Percentiles rank a stretch among this genome's conserved stretches.
phyloP scores from a whole-genome alignment of 1,140 invertebrate species.

The Phocides pigmalion region DNA sequence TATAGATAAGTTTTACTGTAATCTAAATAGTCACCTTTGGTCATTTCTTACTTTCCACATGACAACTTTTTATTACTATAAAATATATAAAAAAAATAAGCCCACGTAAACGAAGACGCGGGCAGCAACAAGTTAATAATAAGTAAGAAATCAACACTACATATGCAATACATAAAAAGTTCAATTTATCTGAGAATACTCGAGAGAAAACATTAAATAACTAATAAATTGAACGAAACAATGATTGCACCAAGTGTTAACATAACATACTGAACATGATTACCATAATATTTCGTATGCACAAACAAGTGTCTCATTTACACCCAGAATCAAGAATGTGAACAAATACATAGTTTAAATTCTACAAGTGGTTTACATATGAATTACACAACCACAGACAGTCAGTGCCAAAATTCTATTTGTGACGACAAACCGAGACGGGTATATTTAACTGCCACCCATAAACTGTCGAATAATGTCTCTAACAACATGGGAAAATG shows the following conservation, averaged over 20 bases:
- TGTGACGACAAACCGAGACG: slow-evolving; percentile 80
- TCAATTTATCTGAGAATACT: background rate
- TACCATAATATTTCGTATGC: slow-evolving; percentile 5
- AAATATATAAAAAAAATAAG: no score
- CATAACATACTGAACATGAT: slow-evolving; percentile 3
- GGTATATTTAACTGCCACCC: slow-evolving; percentile 82
- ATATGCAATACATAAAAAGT: background rate
- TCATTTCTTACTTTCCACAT: no score
- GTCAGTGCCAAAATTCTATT: slow-evolving; percentile 83
- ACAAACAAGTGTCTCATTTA: slow-evolving; percentile 13
- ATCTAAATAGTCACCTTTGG: no score
- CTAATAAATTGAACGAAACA: background rate
- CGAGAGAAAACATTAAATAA: background rate
- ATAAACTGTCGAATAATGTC: slow-evolving; percentile 78
- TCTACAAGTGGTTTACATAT: slow-evolving; percentile 77
- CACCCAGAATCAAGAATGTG: slow-evolving; percentile 42
- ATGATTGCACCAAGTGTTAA: background rate
- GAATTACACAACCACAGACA: slow-evolving; percentile 80
- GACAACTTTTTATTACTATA: no score
- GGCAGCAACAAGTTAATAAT: no score
- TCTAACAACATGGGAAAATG: slow-evolving; percentile 44
- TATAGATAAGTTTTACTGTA: no score
- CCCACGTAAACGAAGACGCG: no score
- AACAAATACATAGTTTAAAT: slow-evolving; percentile 66
- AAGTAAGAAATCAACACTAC: no score